These are phyloP conservation scores for Rhagoletis zephyria DNA, from an alignment of 1,140 invertebrate genomes.

Conservation along the genomic window DNA sequence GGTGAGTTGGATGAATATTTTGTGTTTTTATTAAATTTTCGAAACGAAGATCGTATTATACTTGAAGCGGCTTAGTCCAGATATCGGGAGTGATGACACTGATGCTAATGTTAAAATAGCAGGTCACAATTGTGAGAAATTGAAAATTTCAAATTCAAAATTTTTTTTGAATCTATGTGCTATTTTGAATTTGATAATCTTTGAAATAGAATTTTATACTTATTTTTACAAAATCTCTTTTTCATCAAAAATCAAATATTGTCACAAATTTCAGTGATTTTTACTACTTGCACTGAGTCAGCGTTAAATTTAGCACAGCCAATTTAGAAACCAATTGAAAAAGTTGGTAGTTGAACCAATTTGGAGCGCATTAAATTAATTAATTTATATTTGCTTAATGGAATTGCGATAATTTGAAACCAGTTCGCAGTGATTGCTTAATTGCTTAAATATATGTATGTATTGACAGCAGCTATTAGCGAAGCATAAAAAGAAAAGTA, in stretches of 20 bases:
- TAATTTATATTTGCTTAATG: slow-evolving; percentile 43
- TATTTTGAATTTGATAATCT: no score
- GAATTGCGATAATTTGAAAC: slow-evolving; percentile 25
- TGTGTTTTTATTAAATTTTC: neutral
- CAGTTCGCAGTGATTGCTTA: neutral
- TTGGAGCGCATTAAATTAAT: neutral
- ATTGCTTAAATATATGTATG: neutral
- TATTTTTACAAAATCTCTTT: no score
- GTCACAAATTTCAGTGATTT: no score
- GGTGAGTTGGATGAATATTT: slow-evolving; percentile 77
- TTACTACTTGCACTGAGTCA: neutral
- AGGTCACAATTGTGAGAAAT: no score
- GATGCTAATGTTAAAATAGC: no score
- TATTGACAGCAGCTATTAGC: neutral
- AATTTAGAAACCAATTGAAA: neutral
- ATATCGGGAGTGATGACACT: no score
- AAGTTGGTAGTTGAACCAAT: neutral
- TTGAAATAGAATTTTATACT: no score
- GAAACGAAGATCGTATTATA: no score
- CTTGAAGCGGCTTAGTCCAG: no score
- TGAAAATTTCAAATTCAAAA: no score
- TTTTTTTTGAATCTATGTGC: no score
- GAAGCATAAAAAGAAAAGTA: neutral
- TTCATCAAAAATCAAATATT: no score
- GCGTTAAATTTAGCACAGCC: neutral